phyloP scores from a whole-genome alignment of 2,888 invertebrate species.

The Argyresthia albistria region DNA sequence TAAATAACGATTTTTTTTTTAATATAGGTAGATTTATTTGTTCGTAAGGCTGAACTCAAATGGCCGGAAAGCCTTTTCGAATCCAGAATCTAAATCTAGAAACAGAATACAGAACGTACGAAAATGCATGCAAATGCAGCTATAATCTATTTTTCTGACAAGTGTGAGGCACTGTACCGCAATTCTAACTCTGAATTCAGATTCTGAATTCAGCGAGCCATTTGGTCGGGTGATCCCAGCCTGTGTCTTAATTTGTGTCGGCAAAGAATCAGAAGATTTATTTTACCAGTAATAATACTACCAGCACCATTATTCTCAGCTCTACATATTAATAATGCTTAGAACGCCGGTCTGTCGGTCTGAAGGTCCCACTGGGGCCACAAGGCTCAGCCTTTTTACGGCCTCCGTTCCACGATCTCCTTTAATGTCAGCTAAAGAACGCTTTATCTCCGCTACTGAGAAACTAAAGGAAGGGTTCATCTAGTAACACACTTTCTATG shows the following conservation, averaged over 20 bases:
- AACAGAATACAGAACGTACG: no score
- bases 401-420: slow-evolving; percentile 49
- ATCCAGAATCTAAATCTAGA: no score
- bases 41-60: no score
- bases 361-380: slow-evolving; percentile 34
- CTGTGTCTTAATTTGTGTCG: not conserved
- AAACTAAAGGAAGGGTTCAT: slow-evolving; percentile 52
- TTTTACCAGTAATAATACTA: not conserved
- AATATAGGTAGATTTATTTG: no score
- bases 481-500: slow-evolving; percentile 57
- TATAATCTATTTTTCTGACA: no score
- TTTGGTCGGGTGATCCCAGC: no score
- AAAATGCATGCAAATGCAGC: no score
- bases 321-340: slow-evolving; percentile 53
- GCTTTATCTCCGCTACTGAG: slow-evolving; percentile 67
- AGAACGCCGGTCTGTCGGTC: slow-evolving; percentile 23
- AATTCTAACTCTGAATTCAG: no score
- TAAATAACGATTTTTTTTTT: no score
- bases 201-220: no score
- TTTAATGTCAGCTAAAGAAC: slow-evolving; percentile 64
- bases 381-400: slow-evolving; percentile 49
- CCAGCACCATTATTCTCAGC: slow-evolving; percentile 20
- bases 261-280: not conserved
- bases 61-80: no score
- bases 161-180: no score